Base-by-base conservation (phyloP, 2,888 invertebrate species). In the Agrochola circellaris region DNA sequence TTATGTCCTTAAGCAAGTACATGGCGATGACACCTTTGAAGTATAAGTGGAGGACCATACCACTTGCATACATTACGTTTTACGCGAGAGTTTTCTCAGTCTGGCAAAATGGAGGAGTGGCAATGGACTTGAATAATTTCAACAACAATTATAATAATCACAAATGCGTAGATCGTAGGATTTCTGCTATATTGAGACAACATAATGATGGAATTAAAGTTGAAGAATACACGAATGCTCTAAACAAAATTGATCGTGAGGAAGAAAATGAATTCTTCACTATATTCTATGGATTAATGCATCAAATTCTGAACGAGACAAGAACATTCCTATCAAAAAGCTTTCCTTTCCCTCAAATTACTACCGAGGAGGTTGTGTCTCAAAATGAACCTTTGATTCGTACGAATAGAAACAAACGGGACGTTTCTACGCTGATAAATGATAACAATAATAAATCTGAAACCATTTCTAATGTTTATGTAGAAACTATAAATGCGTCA, bases 81-180 rank as follows among this genome's bases (percentile, higher is more conserved):
- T 97, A 97, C 62, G 93, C 96, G 1, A 93, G 97, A 85, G 92
- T 97, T 45, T 93, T 95, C 79, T 94, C 97, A 64, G 93, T 97
- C 45, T 97, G 97, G 97, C 95, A 97, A 88, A 93, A 94, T 82
- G 97, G 97, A 15, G 97, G 97, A 4, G 93, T 97, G 13, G 94
- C 93, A 1, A 91, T 97, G 77, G 95, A 96, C 75, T 89, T 96
- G 45, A 81, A 75, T 30, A 85, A 84, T 0, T 93, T 91, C 58
- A 94, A 93, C 82, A 90, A 92, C 58, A 85, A 90, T 51, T 93
- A 77, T 74, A 89, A 88, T 38, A 92, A 83, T 75, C 89, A 82
- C 74, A 88, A 88, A 70, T 72, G 80, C 7, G 70, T 89, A 6
- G 93, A 94, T 87, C 87, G 88, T 17, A 92, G 91, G 84, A 88